Base-by-base conservation (phyloP, 2,113 vertebrate genomes). In the Riparia riparia region DNA sequence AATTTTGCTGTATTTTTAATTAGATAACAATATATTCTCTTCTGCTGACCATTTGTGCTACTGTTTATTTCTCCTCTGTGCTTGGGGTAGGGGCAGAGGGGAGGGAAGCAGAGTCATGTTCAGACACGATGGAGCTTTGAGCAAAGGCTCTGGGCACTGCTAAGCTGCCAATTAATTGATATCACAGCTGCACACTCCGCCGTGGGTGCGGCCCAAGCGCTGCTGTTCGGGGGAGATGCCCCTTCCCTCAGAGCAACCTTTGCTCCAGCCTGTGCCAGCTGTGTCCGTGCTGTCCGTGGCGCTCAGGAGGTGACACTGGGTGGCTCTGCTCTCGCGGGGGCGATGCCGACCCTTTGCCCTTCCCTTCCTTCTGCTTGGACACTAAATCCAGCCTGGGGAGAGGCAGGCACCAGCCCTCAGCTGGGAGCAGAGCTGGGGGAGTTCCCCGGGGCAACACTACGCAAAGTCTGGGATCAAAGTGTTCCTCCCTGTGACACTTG, bases 1-100 rank as follows among this genome's bases (percentile, higher is more conserved):
- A 91, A 95, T 96, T 97, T 96, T 45, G 83, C 91, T 96, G 96
- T 97, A 96, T 92, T 96, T 95, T 93, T 93, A 82, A 96, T 96
- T 97, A 94, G 95, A 47, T 90, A 82, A 93, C 93, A 95, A 97
- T 96, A 94, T 82, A 95, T 94, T 57, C 22, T 91, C 80, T 96
- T 94, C 94, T 82, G 91, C 96, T 82, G 86, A 80, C 73, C 0
- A 2, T 93, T 91, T 91, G 96, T 97, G 90, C 93, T 95, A 84
- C 87, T 69, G 8, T 95, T 96, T 78, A 86, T 95, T 92, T 93
- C 87, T 86, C 69, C 93, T 81, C 70, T 89, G 91, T 57, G 28
- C 89, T 77, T 5, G 91, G 88, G 92, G 24, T 5, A 34, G 79
- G 86, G 82, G 41, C 42, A 82, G 78, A 86, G 66, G 86, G 77